A percentile compares a stretch with the other conserved stretches of the same genome.
phyloP scores from a whole-genome alignment of 2,113 vertebrate species.

The Azemiops feae region DNA sequence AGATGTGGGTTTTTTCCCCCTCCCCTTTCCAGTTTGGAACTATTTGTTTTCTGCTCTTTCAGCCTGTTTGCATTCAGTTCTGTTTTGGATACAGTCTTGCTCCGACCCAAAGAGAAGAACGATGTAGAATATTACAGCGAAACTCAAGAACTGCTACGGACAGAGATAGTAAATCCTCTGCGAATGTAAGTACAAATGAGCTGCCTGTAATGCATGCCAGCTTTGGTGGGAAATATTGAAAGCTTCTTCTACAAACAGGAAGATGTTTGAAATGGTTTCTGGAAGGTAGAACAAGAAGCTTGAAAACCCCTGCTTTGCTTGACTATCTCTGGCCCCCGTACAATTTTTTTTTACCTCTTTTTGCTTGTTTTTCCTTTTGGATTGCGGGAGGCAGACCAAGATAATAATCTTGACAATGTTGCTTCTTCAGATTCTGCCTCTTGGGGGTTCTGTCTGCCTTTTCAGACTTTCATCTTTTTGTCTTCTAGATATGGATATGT shows the following conservation, averaged over 20 bases:
- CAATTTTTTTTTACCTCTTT: not conserved
- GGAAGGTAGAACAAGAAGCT: no score
- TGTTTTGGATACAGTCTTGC: constrained; percentile 93
- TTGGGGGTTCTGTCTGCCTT: not conserved
- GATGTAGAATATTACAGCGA: constrained; percentile 97
- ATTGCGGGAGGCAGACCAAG: not conserved
- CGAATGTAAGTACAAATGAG: constrained; percentile 83
- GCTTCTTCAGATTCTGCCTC: not conserved
- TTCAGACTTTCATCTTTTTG: not conserved
- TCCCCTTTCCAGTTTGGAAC: not conserved
- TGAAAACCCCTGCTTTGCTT: no score
- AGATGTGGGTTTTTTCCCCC: not conserved
- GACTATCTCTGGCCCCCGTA: not conserved
- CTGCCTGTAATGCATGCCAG: not conserved
- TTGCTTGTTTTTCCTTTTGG: not conserved
- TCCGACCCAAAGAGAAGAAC: constrained; percentile 93
- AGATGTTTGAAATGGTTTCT: not conserved
- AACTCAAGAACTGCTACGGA: constrained; percentile 92
- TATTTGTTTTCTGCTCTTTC: constrained; percentile 39
- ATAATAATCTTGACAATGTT: fast-evolving
- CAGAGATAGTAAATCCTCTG: constrained; percentile 96
- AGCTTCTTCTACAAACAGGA: not conserved
- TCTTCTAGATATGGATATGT: constrained; percentile 91
- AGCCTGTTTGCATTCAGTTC: constrained; percentile 98
- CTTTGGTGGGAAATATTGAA: not conserved